Percentiles rank a stretch among this genome's conserved stretches.
Evolutionary conservation across 2,797 vertebrate genomes (phyloP).

Genomic region (Huso huso): DNA sequence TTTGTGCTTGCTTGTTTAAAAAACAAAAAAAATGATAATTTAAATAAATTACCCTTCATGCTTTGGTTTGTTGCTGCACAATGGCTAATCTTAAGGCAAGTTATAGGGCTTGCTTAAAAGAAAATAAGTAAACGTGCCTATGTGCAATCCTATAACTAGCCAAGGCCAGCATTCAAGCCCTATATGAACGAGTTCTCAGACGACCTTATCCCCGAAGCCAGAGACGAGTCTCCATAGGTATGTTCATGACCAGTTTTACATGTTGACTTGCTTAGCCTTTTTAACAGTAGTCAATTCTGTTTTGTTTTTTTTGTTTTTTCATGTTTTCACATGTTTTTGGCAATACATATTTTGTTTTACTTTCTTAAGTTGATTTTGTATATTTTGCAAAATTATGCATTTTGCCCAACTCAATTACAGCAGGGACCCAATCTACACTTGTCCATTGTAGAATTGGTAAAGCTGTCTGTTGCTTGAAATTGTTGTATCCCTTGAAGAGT

Average conservation of each 20-base stretch:
- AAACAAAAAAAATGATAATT: too few relatives aligned
- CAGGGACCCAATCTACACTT: too few relatives aligned
- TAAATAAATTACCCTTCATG: background rate
- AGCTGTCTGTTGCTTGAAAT: too few relatives aligned
- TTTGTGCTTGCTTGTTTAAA: too few relatives aligned
- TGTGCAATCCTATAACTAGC: slow-evolving; percentile 97
- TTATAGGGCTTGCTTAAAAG: slow-evolving; percentile 40
- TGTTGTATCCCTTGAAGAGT: too few relatives aligned
- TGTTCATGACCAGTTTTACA: slow-evolving; percentile 50
- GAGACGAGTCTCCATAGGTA: slow-evolving; percentile 93
- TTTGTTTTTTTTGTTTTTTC: background rate
- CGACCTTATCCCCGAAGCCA: slow-evolving; percentile 91
- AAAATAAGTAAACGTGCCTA: slow-evolving; percentile 75
- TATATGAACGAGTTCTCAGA: slow-evolving; percentile 98
- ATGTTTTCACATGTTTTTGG: background rate
- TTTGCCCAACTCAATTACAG: too few relatives aligned
- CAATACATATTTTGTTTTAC: background rate
- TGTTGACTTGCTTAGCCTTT: background rate
- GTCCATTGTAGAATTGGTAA: too few relatives aligned
- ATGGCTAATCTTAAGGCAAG: slow-evolving; percentile 53
- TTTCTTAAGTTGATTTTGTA: background rate
- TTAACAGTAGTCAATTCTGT: background rate
- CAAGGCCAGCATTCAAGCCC: slow-evolving; percentile 98
- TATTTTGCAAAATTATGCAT: background rate
- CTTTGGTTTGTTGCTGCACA: slow-evolving; percentile 13